These are phyloP conservation scores for Harpalus rubripes DNA, from an alignment of 2,888 invertebrate species.

Conservation along the genomic window DNA sequence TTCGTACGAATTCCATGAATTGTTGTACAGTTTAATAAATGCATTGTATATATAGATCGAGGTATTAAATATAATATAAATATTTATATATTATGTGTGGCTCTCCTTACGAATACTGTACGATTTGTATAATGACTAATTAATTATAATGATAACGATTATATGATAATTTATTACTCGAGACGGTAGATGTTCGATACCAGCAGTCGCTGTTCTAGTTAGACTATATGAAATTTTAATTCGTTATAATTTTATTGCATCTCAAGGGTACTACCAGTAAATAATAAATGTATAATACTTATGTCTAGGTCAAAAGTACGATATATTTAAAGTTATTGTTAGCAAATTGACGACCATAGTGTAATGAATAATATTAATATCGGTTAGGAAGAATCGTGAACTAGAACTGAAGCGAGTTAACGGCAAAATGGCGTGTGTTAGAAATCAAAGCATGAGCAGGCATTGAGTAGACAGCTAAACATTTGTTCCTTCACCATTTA, in stretches of 20 bases:
- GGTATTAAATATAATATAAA: slow-evolving; percentile 63
- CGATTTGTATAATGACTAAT: slow-evolving; percentile 58
- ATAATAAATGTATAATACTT: slow-evolving; percentile 62
- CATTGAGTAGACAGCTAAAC: slow-evolving; percentile 66
- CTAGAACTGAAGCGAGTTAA: slow-evolving; percentile 52
- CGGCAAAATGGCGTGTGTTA: slow-evolving; percentile 60
- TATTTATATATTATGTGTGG: slow-evolving; percentile 67
- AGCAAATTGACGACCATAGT: slow-evolving; percentile 66
- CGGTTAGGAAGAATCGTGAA: slow-evolving; percentile 43
- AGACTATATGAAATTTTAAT: slow-evolving; percentile 59
- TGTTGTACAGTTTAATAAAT: slow-evolving; percentile 66
- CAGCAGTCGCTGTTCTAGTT: slow-evolving; percentile 63
- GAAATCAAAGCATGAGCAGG: slow-evolving; percentile 48
- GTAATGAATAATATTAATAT: slow-evolving; percentile 61
- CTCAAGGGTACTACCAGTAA: slow-evolving; percentile 67
- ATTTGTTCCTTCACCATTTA: slow-evolving; percentile 64
- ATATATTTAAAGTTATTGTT: slow-evolving; percentile 64
- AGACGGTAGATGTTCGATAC: slow-evolving; percentile 55
- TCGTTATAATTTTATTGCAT: slow-evolving; percentile 64
- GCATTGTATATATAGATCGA: slow-evolving; percentile 67
- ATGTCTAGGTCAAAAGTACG: slow-evolving; percentile 65
- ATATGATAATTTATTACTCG: slow-evolving; percentile 66
- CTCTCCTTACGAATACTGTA: slow-evolving; percentile 54
- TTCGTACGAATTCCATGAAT: slow-evolving; percentile 65
- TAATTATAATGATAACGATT: slow-evolving; percentile 59